A percentile compares a stretch with the other conserved stretches of the same genome.
Conservation (phyloP, 2,113 vertebrate species). For the Ophthalmolycus amberensis region DNA sequence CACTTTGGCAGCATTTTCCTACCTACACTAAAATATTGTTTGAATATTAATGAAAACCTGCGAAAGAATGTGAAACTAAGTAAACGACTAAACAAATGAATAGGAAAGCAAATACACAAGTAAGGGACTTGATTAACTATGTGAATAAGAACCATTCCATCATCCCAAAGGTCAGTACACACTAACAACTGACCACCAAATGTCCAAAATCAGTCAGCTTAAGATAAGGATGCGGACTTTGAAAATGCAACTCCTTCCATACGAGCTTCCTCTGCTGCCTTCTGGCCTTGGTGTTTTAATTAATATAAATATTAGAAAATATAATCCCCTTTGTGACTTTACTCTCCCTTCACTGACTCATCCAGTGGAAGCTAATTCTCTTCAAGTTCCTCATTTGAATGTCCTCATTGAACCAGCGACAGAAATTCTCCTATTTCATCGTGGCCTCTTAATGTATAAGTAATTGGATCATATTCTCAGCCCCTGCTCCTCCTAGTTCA, state of each 20-base stretch:
- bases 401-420: constrained; percentile 47
- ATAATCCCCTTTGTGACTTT: constrained; percentile 51
- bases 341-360: constrained; percentile 44
- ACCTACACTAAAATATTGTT: background rate
- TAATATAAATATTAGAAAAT: constrained; percentile 52
- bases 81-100: background rate
- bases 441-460: constrained; percentile 69
- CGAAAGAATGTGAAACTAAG: background rate
- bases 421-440: constrained; percentile 65
- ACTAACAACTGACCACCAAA: constrained; percentile 1
- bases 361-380: constrained; percentile 42
- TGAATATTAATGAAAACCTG: background rate
- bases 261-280: constrained; percentile 12
- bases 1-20: background rate
- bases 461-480: constrained; percentile 75
- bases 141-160: background rate
- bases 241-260: background rate
- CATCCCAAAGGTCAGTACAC: background rate
- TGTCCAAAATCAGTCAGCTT: background rate
- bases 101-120: background rate
- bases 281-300: constrained; percentile 50
- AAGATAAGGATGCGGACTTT: background rate
- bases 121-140: background rate
- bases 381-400: constrained; percentile 54
- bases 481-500: constrained; percentile 60